phyloP scores from a whole-genome alignment of 2,797 vertebrate species.

The Anguilla marmorata region DNA sequence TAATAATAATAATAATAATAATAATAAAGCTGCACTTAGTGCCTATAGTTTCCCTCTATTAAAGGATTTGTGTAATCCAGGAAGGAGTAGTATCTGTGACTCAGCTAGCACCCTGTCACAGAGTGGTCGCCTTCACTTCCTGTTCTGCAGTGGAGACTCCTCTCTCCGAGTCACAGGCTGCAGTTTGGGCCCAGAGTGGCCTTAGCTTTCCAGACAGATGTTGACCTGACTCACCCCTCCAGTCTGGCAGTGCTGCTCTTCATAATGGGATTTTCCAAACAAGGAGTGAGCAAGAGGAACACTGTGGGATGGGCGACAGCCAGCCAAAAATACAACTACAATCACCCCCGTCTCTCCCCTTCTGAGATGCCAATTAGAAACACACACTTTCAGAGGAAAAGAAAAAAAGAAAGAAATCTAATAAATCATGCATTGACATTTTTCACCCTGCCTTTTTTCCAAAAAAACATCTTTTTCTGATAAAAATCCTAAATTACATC shows the following conservation, averaged over 20 bases:
- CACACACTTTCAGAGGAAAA: constrained; percentile 16
- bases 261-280: constrained; percentile 74
- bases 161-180: constrained; percentile 48
- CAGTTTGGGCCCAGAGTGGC: constrained; percentile 46
- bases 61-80: constrained; percentile 17
- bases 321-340: constrained; percentile 63
- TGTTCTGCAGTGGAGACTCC: constrained; percentile 56
- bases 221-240: constrained; percentile 69
- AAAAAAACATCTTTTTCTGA: constrained; percentile 18
- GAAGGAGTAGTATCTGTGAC: constrained; percentile 57
- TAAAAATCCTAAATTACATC: constrained; percentile 24
- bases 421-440: constrained; percentile 9
- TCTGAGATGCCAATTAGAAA: constrained; percentile 54
- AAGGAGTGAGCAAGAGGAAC: constrained; percentile 63
- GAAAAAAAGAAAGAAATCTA: not conserved
- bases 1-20: constrained; percentile 35
- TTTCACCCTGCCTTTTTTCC: not conserved
- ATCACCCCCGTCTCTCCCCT: constrained; percentile 41
- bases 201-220: constrained; percentile 67
- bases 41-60: constrained; percentile 43
- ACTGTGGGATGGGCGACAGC: constrained; percentile 55
- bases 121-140: constrained; percentile 56
- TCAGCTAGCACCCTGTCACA: constrained; percentile 64
- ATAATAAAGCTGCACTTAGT: constrained; percentile 6
- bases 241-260: constrained; percentile 67